Evolutionary conservation across 2,113 vertebrate genomes (phyloP), one percentile per base, ranked within the genome.

Genomic region (Chlamydotis undulata): DNA sequence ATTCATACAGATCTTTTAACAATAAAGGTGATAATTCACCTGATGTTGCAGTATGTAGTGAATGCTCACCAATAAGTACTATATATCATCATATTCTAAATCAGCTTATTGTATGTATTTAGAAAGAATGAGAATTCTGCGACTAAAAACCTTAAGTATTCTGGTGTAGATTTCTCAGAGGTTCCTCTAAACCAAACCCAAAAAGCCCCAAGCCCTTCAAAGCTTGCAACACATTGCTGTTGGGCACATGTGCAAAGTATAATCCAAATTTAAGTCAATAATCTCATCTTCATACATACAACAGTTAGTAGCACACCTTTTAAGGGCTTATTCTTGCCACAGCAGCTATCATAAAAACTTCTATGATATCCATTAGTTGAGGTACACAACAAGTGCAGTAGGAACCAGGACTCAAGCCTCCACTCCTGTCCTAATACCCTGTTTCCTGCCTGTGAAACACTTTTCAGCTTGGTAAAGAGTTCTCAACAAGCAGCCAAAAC

Each of bases 371-470:
- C 22, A 16, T 3, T 29, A 8, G 25, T 5, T 81, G 47, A 47
- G 1, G 0, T 15, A 83, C 12, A 18, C 1, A 24, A n/a, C 28
- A 56, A 52, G 19, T 0, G 1, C 31, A 74, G 19, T 14, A 63
- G 47, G 39, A 77, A 43, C 14, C 24, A 33, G 1, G 1, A 78
- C 69, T 60, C 33, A 29, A 56, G 12, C 25, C 23, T 87, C 52
- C 18, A 12, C 10, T 60, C 14, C 60, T 31, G 19, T 16, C 49
- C 18, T 12, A 33, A 71, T 43, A 26, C 11, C 4, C 7, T 12
- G 4, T 17, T 80, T 76, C 50, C 57, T 65, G 41, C 24, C 24
- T 41, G 8, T 61, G 37, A 83, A 79, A 85, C 2, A 4, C 24
- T 68, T 69, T 89, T 64, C 67, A 80, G 21, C 7, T 65, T 33